Evolutionary conservation across 1,140 invertebrate species (phyloP).

Genomic region (Galleria mellonella): DNA sequence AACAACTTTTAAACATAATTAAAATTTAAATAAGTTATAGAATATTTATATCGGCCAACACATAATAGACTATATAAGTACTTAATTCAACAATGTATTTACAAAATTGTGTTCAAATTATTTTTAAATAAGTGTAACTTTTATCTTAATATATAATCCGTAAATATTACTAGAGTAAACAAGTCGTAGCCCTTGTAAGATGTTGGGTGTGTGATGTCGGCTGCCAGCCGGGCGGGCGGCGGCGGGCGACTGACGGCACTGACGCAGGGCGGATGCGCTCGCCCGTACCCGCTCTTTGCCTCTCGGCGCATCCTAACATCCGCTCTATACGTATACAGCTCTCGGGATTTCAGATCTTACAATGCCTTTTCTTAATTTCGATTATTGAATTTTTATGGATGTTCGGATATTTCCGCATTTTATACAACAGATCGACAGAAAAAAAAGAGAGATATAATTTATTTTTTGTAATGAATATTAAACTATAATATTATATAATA

Average conservation of each 20-base stretch:
- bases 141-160: constrained; percentile 4
- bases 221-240: constrained; percentile 63
- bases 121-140: constrained; percentile 12
- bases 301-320: constrained; percentile 52
- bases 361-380: too few relatives aligned
- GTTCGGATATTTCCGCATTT: too few relatives aligned
- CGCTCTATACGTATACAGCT: constrained; percentile 26
- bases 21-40: constrained; percentile 23
- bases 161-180: constrained; percentile 5
- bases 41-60: constrained; percentile 16
- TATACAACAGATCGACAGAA: too few relatives aligned
- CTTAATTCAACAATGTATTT: constrained; percentile 28
- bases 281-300: constrained; percentile 19
- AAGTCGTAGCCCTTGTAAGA: constrained; percentile 18
- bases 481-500: too few relatives aligned
- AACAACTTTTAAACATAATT: constrained; percentile 75
- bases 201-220: constrained; percentile 24
- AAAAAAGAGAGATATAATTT: too few relatives aligned
- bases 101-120: constrained; percentile 17
- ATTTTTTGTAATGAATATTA: constrained; percentile 1
- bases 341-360: constrained; percentile 14
- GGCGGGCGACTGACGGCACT: constrained; percentile 65
- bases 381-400: too few relatives aligned
- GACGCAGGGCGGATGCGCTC: constrained; percentile 71
- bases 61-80: constrained; percentile 28